Evolutionary conservation across 35 echinoderm and acorn worm genomes (phyloP).

Genomic region (Ophiothrix spiculata): DNA sequence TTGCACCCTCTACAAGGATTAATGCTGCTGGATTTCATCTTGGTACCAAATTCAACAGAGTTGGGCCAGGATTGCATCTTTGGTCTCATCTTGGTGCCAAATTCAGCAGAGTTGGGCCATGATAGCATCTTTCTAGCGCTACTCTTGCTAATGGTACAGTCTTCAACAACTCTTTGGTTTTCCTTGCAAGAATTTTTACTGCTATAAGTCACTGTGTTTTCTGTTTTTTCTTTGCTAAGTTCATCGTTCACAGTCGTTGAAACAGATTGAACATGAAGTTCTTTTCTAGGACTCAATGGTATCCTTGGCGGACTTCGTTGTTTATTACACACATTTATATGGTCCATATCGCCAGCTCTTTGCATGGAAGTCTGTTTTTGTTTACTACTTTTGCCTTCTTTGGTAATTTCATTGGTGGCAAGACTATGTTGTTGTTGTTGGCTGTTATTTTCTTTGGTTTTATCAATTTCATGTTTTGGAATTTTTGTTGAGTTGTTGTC

Average conservation of each 20-base stretch:
- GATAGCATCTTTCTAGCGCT: not conserved
- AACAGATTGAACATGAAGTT: not conserved
- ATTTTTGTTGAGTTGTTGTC: not conserved
- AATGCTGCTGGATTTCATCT: no score
- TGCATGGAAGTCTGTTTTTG: no score
- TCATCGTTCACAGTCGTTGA: not conserved
- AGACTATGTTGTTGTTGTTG: no score
- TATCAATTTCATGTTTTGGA: not conserved
- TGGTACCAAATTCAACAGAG: no score
- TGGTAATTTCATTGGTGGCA: no score
- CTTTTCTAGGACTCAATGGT: not conserved
- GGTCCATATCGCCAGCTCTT: no score
- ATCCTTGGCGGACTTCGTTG: not conserved
- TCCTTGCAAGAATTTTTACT: not conserved
- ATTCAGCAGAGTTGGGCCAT: not conserved
- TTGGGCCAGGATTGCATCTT: not conserved
- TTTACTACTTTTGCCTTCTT: no score
- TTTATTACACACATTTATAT: no score
- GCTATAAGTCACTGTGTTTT: not conserved
- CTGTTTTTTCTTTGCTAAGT: not conserved
- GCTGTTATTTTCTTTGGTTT: not conserved
- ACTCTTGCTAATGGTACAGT: not conserved
- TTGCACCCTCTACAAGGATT: no score
- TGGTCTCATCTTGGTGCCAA: not conserved
- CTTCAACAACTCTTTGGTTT: not conserved